These are phyloP conservation scores for Psammodynastes pulverulentus DNA, from an alignment of 2,113 vertebrate species.

Conservation along the genomic window DNA sequence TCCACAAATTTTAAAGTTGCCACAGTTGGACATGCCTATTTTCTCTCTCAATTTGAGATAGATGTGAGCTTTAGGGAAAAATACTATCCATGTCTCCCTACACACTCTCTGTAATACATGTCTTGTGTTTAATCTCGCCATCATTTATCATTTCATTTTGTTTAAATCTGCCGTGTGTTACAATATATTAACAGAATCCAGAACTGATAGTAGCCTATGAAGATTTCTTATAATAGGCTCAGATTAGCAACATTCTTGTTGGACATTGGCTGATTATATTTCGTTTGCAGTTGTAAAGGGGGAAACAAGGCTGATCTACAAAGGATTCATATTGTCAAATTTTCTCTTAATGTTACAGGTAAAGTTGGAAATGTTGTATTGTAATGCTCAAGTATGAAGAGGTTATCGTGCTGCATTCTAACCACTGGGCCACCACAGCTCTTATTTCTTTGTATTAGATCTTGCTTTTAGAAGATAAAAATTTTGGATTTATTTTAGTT, in stretches of 20 bases:
- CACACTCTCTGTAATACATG: neutral
- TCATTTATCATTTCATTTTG: neutral
- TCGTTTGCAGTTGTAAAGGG: neutral
- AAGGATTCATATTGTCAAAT: neutral
- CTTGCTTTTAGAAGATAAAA: neutral
- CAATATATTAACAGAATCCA: neutral
- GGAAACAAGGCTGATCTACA: neutral
- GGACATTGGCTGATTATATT: neutral
- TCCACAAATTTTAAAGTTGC: neutral
- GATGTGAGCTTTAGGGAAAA: neutral
- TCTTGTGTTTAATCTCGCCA: neutral
- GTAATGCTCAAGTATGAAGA: neutral
- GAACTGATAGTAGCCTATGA: neutral
- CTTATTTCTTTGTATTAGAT: neutral
- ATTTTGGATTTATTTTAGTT: neutral
- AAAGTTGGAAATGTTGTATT: neutral
- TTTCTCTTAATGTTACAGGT: neutral
- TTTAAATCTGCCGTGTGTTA: neutral
- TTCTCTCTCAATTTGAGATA: neutral
- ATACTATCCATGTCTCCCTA: neutral
- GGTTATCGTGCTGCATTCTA: neutral
- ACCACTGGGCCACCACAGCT: too few species aligned
- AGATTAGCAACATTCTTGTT: neutral
- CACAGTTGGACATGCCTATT: neutral
- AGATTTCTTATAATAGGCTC: neutral